These are phyloP conservation scores for Tyrannus savana DNA, from an alignment of 2,113 vertebrate species.

Conservation along the genomic window DNA sequence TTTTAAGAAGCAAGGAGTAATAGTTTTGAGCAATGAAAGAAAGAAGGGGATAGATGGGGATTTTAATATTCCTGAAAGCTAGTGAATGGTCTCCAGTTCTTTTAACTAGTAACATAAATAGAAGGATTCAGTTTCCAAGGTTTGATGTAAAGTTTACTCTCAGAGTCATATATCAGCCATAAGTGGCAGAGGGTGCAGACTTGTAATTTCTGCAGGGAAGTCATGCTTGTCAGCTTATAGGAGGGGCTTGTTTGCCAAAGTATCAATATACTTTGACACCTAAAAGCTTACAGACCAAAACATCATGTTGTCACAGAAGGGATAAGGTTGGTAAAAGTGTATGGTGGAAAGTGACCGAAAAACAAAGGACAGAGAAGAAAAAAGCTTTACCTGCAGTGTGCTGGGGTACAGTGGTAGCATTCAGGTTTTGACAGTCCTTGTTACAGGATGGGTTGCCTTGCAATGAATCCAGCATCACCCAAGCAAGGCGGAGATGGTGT, in stretches of 20 bases:
- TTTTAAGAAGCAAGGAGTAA: neutral
- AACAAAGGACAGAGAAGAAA: neutral
- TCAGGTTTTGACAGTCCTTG: fast-evolving
- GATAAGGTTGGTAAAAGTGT: neutral
- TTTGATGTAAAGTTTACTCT: neutral
- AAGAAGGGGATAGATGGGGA: neutral
- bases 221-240: neutral
- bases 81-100: neutral
- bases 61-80: neutral
- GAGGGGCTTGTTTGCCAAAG: neutral
- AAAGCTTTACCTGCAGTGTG: neutral
- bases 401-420: neutral
- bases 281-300: slow-evolving; percentile 9
- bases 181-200: neutral
- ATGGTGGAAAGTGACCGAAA: neutral
- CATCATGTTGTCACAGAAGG: neutral
- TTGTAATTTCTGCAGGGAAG: neutral
- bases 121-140: neutral
- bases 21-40: neutral
- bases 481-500: neutral
- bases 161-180: neutral
- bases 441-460: neutral
- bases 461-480: neutral
- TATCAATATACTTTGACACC: neutral
- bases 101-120: neutral